Evolutionary conservation across 2,888 invertebrate species (phyloP).

Genomic region (Drosophila limbata): DNA sequence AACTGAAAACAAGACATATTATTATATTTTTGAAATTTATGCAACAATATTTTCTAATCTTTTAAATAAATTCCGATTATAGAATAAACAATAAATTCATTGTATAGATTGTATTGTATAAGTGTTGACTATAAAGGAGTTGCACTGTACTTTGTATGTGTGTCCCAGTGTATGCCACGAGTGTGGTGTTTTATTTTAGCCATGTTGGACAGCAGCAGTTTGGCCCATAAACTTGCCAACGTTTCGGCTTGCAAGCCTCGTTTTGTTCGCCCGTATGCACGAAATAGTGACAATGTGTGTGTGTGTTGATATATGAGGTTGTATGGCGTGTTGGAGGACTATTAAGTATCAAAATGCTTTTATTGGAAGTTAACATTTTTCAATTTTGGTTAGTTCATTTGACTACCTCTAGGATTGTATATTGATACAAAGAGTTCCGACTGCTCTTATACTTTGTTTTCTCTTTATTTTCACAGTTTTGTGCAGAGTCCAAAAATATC

Average conservation of each 20-base stretch:
- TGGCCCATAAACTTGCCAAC: conserved; percentile 39
- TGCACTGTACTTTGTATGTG: conserved; percentile 1
- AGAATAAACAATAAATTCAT: too few species aligned
- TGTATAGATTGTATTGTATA: neutral
- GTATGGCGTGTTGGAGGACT: conserved; percentile 15
- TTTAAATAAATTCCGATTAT: too few species aligned
- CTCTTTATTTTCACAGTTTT: neutral
- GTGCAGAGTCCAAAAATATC: too few species aligned
- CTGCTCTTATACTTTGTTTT: neutral
- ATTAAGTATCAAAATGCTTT: conserved; percentile 28
- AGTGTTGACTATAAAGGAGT: neutral
- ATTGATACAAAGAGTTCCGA: neutral
- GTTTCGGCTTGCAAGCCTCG: conserved; percentile 2
- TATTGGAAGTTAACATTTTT: conserved; percentile 24
- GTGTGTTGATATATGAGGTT: conserved; percentile 36
- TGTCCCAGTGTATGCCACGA: neutral
- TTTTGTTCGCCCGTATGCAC: conserved; percentile 1
- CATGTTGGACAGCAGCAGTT: conserved; percentile 38
- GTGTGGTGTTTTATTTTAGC: conserved; percentile 7
- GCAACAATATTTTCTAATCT: too few species aligned
- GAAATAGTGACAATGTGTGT: neutral
- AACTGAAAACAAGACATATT: too few species aligned
- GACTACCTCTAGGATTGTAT: neutral
- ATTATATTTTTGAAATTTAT: too few species aligned
- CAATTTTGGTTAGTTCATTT: conserved; percentile 6